These are phyloP conservation scores for Ciconia nigra DNA, from an alignment of 2,797 vertebrate genomes.

Conservation along the genomic window DNA sequence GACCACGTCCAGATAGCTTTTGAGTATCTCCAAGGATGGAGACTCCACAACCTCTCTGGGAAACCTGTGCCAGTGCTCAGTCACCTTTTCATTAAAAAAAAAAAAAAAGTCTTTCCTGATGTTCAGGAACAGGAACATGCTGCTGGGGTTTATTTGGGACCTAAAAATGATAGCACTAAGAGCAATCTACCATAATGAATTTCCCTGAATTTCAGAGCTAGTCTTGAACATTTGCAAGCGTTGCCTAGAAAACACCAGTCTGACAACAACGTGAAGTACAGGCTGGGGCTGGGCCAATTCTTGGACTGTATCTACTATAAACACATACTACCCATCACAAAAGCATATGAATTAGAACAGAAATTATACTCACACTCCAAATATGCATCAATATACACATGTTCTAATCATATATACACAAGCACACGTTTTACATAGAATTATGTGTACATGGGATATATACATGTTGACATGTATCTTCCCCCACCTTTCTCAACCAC, in stretches of 20 bases:
- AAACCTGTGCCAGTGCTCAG: neutral
- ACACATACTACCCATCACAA: neutral
- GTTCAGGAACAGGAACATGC: neutral
- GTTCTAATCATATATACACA: neutral
- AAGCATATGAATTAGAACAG: neutral
- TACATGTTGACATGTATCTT: neutral
- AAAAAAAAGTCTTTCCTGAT: neutral
- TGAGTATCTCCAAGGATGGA: neutral
- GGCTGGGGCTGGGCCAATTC: neutral
- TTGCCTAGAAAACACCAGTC: neutral
- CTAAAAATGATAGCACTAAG: neutral
- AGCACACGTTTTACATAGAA: neutral
- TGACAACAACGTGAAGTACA: neutral
- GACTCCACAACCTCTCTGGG: neutral
- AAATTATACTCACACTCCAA: neutral
- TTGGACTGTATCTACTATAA: neutral
- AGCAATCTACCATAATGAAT: rapidly evolving
- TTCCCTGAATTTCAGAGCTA: neutral
- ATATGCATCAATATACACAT: neutral
- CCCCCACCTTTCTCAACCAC: neutral
- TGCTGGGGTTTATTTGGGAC: neutral
- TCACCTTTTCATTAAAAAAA: neutral
- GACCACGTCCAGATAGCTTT: neutral
- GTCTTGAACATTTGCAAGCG: neutral
- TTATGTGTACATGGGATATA: neutral